Base-by-base conservation (phyloP, 1,140 invertebrate genomes). In the Sitodiplosis mosellana region DNA sequence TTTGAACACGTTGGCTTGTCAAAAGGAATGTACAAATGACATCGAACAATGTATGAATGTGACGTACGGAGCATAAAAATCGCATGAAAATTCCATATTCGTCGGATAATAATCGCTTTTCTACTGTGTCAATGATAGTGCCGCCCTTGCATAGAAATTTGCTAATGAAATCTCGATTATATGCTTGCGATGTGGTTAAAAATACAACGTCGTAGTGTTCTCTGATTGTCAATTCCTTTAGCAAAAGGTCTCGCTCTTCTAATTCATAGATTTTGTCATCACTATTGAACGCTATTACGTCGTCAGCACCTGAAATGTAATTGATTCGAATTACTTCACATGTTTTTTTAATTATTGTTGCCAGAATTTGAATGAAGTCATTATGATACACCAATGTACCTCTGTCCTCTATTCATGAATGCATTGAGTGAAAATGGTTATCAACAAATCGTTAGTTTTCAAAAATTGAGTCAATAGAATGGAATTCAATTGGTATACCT, bases 181-280 rank as follows among this genome's bases (percentile, higher is more conserved):
- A 62, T 17, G 57, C 44, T 22, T 53, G 47, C 19, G 66, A 68
- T 17, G 65, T 68, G 33, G 70, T 72, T 54, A 73, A 73, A 59
- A 75, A 69, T 53, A 76, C 70, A 21, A 70, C 58, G 56, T 78
- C 69, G 53, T 69, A 79, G 53, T 50, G 47, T 19, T 59, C 50
- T 33, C 53, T 45, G 8, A 45, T 47, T 50, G 57, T 48, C 21
- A 65, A 47, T 47, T 62, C 57, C 48, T 63, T 60, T 34, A 54
- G 33, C 11, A 60, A 49, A 18, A 36, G 41, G n/a, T 37, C 17
- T 42, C 27, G 36, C 19, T 55, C 52, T n/a, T 27, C 49, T 14
- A 37, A 22, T 20, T 49, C 42, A n/a, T 33, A 12, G 14, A 36
- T 20, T 12, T 36, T 34, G 27, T 19, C 14, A 8, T 48, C 38